Evolutionary conservation across 2,113 vertebrate genomes (phyloP).

Genomic region (Bothrops jararaca): DNA sequence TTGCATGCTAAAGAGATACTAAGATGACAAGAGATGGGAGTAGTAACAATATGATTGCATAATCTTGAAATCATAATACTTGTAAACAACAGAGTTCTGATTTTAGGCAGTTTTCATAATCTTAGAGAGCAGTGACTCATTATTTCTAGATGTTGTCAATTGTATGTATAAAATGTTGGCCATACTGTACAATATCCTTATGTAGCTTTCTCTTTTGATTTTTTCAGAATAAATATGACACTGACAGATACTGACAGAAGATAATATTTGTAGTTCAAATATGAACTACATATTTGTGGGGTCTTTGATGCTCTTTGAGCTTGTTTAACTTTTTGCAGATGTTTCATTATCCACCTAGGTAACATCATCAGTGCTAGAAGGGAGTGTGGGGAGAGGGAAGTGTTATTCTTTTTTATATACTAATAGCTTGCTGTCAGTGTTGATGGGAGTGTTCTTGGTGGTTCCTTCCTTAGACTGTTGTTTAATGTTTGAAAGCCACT

Average conservation of each 20-base stretch:
- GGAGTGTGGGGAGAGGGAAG: neutral
- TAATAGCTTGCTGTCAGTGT: neutral
- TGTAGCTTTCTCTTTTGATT: neutral
- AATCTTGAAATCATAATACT: neutral
- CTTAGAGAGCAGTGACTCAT: neutral
- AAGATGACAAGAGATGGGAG: neutral
- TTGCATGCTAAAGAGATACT: neutral
- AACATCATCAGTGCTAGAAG: neutral
- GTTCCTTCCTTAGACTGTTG: neutral
- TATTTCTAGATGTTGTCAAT: neutral
- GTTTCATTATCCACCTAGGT: neutral
- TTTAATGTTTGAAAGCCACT: neutral
- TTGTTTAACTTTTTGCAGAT: neutral
- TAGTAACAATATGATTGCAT: neutral
- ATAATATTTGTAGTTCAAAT: neutral
- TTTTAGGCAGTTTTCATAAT: neutral
- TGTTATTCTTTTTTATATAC: neutral
- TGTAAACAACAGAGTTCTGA: neutral
- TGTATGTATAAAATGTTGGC: neutral
- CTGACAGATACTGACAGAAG: neutral
- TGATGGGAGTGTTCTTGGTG: neutral
- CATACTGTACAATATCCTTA: neutral
- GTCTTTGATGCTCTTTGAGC: neutral
- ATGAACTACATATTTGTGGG: neutral
- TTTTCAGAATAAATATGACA: neutral